Evolutionary conservation across 2,797 vertebrate species (phyloP), one percentile per base, ranked within the genome.

Genomic region (Poliocrania exsul): DNA sequence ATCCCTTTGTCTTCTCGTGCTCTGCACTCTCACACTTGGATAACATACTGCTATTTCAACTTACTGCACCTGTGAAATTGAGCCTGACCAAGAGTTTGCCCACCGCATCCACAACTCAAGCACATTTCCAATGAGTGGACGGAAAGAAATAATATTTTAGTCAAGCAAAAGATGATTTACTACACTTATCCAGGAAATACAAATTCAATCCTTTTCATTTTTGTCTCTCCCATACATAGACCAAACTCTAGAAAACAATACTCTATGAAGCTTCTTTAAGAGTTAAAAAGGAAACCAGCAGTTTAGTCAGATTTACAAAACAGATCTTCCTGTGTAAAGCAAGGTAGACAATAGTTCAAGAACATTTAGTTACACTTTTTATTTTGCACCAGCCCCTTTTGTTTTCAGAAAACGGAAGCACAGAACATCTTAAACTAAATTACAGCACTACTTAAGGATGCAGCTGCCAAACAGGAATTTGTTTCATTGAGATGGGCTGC

Each of bases 381-480:
- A 89, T 94, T 96, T 93, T 96, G 88, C 70, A 81, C 40, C 33
- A 87, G 83, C 60, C 89, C 70, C 77, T 86, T 97, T 94, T 97
- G 95, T 97, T 93, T 95, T 64, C 81, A 96, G 86, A 94, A 85
- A 90, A 92, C n/a, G 47, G 95, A 97, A 96, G 89, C 17, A 56
- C 33, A 83, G 86, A 95, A 86, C 71, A 90, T 80, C 49, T 84
- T 51, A 95, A 60, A 88, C 81, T 93, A 95, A 88, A 96, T 92
- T 81, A 95, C 73, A 92, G 72, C 93, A 86, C 75, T 93, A 81
- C 86, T 93, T 83, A 87, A 97, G 94, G 95, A 97, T 97, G 93
- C 96, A 98, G 97, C 96, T 97, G 97, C 90, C 81, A 95, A 86
- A 93, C 10, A 93, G 94, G 95, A 97, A 97, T 94, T 90, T 90